Conservation (phyloP, 1,140 invertebrate species). For the Manduca sexta region DNA sequence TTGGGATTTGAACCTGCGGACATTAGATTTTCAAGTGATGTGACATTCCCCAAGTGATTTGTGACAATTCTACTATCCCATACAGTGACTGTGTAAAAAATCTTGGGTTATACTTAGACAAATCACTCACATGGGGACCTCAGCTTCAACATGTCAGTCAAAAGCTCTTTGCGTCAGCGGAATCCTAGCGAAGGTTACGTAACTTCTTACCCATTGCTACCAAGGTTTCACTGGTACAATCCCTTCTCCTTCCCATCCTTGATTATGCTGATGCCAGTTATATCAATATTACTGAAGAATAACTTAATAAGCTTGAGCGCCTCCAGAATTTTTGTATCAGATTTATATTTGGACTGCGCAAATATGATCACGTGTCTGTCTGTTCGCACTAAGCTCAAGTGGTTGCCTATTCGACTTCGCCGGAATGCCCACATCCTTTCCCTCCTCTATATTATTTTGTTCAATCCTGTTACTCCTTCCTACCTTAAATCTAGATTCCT, state of each 20-base stretch:
- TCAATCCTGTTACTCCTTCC: too few species aligned
- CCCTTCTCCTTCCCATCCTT: conserved; percentile 10
- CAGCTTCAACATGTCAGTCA: conserved; percentile 10
- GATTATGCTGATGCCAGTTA: conserved; percentile 12
- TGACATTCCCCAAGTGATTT: background rate
- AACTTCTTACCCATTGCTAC: conserved; percentile 11
- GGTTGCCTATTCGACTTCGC: too few species aligned
- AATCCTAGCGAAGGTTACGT: conserved; percentile 1
- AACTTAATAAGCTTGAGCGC: conserved; percentile 14
- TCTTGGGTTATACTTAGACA: conserved; percentile 9
- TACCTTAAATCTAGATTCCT: too few species aligned
- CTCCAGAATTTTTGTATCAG: conserved; percentile 16
- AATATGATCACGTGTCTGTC: background rate
- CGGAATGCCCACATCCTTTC: too few species aligned
- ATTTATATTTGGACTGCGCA: conserved; percentile 14
- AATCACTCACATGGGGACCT: conserved; percentile 10
- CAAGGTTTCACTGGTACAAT: conserved; percentile 14
- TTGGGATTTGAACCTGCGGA: too few species aligned
- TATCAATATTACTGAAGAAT: conserved; percentile 7
- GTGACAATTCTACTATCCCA: conserved; percentile 1
- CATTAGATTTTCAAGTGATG: too few species aligned
- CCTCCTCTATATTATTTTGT: too few species aligned
- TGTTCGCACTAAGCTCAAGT: background rate
- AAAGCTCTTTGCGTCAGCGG: conserved; percentile 5
- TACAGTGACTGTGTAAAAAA: conserved; percentile 12